Base-by-base conservation (phyloP, 2,113 vertebrate species). In the Anarrhichthys ocellatus region DNA sequence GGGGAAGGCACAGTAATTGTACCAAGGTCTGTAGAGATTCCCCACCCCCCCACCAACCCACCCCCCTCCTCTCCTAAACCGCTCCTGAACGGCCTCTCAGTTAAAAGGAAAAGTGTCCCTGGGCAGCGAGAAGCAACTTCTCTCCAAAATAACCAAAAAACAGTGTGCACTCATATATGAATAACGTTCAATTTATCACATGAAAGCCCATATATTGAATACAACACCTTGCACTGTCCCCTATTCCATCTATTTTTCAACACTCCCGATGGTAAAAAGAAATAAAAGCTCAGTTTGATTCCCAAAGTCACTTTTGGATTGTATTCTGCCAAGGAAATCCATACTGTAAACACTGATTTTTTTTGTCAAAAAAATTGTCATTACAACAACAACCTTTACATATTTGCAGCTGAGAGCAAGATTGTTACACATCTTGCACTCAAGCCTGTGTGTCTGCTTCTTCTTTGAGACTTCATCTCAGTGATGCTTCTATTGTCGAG, bases 1-100 rank as follows among this genome's bases (percentile, higher is more conserved):
- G 91, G 67, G 83, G 95, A 95, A 95, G 93, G 93, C 72, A 79
- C 10, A 65, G 93, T 97, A 97, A 97, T 97, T 96, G 97, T 96
- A 95, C 94, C 84, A 92, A 94, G 94, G 96, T 93, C 97, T 97
- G 96, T 95, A 91, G 97, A 97, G 97, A 96, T 95, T 96, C 95
- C 92, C 89, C 90, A 78, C 81, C 73, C 71, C 71, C 72, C 85
- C 69, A 56, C 61, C 76, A 11, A 13, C 52, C 72, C 82, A 36
- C 32, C 71, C 72, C 65, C 63, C 61, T 32, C 76, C 62, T 56
- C 64, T 80, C 66, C 87, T 77, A 87, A 91, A 88, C 90, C 92
- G 88, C 93, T 85, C 87, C 82, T 92, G 90, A 91, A 94, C 94
- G 59, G 94, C 95, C 96, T 92, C 96, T 94, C 95, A 90, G 95